A percentile compares a stretch with the other conserved stretches of the same genome.
Conservation (phyloP, 2,797 vertebrate genomes). For the Silurus lanzhouensis region DNA sequence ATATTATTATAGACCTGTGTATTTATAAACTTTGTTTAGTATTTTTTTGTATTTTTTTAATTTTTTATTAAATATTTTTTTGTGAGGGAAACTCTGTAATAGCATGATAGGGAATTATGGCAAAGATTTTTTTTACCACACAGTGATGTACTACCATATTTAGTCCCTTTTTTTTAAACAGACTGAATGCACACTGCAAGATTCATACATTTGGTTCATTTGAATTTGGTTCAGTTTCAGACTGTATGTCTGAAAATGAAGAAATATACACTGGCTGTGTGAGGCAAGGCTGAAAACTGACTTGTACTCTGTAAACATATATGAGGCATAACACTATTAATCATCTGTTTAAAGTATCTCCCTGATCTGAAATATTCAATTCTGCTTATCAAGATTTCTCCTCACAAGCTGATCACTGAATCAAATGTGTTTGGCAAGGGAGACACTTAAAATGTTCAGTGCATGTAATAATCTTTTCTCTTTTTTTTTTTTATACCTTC, state of each 20-base stretch:
- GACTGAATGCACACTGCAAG: background rate
- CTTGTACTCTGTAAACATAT: background rate
- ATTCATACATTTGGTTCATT: background rate
- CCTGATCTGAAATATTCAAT: background rate
- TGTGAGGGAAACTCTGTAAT: too few species aligned
- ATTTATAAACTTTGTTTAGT: background rate
- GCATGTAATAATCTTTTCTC: background rate
- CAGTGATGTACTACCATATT: background rate
- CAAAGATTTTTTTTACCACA: background rate
- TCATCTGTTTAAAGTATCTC: background rate
- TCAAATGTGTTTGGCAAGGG: conserved; percentile 1
- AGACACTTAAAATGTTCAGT: conserved; percentile 8
- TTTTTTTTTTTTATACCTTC: background rate
- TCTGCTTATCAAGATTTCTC: conserved; percentile 10
- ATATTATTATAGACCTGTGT: too few species aligned
- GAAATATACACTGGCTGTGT: background rate
- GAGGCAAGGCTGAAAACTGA: background rate
- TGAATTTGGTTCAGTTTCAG: background rate
- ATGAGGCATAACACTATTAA: background rate
- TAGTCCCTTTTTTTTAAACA: background rate
- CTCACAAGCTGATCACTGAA: background rate
- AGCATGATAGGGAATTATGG: background rate
- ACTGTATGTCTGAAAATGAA: background rate
- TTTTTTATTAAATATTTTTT: too few species aligned
- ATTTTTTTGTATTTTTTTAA: too few species aligned